Base-by-base conservation (phyloP, 2,797 vertebrate genomes). In the Streptopelia turtur region DNA sequence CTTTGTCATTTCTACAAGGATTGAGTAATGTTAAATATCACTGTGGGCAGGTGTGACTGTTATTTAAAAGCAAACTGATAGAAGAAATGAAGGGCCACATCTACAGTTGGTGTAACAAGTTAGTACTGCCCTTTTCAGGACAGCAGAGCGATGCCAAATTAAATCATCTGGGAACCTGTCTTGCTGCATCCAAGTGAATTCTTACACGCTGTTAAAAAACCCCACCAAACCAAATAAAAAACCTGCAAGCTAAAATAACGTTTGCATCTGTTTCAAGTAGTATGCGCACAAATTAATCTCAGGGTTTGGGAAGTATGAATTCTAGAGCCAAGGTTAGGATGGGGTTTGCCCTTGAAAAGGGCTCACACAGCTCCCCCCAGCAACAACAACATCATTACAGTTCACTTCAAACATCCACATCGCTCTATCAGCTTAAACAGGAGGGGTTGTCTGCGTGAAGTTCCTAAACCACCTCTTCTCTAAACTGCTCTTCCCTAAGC, bases 21-120 rank as follows among this genome's bases (percentile, higher is more conserved):
- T 43, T 78, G 85, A 84, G 39, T 59, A 79, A 76, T 11, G 31
- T 65, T 86, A 86, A 91, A 78, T 93, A 83, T 47, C 87, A 91
- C 82, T 55, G 76, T 91, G 93, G 69, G 80, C 85, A 78, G 76
- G 90, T 90, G 60, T 47, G 80, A 88, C 31, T 76, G 83, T 41
- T 80, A 76, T 77, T 91, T 82, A 57, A 49, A 70, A 83, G 79
- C 33, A 80, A 85, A 77, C 10, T 27, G 64, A 64, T 83, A 20
- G 11, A 11, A 77, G 60, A 37, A 13, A 53, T 4, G 47, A 83
- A 86, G 30, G 72, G 59, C 71, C 76, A 65, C 14, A 8, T 64
- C 64, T 64, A 39, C 45, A 21, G 31, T 4, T n/a, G 57, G 45
- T 14, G 6, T 31, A 61, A 83, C 61, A 25, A 47, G 65, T 33